phyloP scores from a whole-genome alignment of 2,888 invertebrate genomes.

The Acrobasis repandana region DNA sequence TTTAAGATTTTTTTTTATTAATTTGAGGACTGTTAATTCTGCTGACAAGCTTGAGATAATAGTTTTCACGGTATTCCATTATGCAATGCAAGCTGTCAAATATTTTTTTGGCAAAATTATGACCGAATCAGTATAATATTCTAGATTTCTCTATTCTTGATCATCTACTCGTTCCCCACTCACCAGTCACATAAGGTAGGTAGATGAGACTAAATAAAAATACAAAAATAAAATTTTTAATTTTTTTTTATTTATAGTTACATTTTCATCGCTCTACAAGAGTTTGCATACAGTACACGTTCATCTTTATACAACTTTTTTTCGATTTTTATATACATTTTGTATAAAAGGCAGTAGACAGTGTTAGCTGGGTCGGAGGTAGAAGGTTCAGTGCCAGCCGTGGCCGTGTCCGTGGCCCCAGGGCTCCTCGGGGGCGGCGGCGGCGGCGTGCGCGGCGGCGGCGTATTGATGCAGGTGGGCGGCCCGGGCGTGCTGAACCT shows the following conservation, averaged over 20 bases:
- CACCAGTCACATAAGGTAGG: too few species aligned
- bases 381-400: conserved; percentile 69
- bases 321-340: conserved; percentile 63
- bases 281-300: conserved; percentile 70
- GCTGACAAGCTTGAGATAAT: too few species aligned
- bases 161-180: too few species aligned
- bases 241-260: conserved; percentile 66
- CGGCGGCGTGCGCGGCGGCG: conserved; percentile 73
- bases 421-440: conserved; percentile 71
- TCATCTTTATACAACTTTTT: conserved; percentile 73
- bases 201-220: conserved; percentile 33
- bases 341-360: conserved; percentile 72
- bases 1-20: too few species aligned
- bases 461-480: conserved; percentile 72
- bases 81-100: too few species aligned
- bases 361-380: conserved; percentile 60
- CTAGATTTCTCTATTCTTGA: too few species aligned
- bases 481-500: conserved; percentile 76
- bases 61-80: too few species aligned
- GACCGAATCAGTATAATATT: too few species aligned
- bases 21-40: too few species aligned
- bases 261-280: conserved; percentile 75
- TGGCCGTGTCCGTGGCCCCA: conserved; percentile 61
- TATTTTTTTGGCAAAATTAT: too few species aligned
- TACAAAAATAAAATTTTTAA: conserved; percentile 54